Conservation (phyloP, 2,888 invertebrate genomes). For the Taphrorychus bicolor region DNA sequence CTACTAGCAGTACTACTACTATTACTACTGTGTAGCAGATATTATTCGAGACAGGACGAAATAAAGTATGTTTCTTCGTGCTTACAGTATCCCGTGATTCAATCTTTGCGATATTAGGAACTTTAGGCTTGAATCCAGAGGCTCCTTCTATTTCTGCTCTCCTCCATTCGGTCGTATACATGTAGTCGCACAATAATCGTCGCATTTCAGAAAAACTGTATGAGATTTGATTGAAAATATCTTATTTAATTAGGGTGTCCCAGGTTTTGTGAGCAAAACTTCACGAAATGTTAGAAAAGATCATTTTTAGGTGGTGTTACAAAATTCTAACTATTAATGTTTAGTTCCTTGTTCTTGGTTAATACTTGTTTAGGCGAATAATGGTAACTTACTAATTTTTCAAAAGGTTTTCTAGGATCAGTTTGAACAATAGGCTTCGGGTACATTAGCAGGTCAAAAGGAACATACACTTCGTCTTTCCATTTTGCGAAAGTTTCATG, state of each 20-base stretch:
- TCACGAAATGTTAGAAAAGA: no score
- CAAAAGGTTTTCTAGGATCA: conserved; percentile 47
- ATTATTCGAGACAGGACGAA: background rate
- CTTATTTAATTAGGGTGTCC: no score
- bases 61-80: background rate
- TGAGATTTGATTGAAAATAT: no score
- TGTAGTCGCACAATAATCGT: conserved; percentile 51
- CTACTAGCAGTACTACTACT: no score
- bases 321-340: no score
- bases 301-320: no score
- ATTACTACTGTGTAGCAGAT: no score
- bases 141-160: conserved; percentile 53
- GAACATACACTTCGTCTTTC: conserved; percentile 48
- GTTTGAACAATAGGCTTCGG: conserved; percentile 53
- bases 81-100: conserved; percentile 41
- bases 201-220: conserved; percentile 54
- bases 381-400: conserved; percentile 40
- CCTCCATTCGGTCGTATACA: conserved; percentile 56
- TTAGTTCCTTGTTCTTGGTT: no score
- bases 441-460: conserved; percentile 53
- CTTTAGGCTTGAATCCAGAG: conserved; percentile 39
- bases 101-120: conserved; percentile 41
- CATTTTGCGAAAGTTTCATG: conserved; percentile 51
- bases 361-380: no score
- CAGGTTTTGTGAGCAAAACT: no score